These are phyloP conservation scores for Ovis canadensis DNA, from an alignment of 2,113 vertebrate genomes.

Conservation along the genomic window DNA sequence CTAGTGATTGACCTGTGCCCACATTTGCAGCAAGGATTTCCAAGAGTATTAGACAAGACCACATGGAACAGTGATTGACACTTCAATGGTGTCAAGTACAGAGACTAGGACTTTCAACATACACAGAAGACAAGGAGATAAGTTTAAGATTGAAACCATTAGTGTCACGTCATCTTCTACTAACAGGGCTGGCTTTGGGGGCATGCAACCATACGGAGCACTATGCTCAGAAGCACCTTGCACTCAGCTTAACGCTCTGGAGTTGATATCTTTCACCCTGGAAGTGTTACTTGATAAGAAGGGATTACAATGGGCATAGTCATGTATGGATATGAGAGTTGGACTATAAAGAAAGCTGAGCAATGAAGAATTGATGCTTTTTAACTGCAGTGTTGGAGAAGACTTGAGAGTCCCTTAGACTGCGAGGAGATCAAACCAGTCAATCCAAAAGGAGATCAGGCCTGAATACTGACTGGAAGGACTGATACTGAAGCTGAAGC, in stretches of 20 bases:
- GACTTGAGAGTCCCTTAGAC: not conserved
- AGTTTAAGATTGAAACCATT: not conserved
- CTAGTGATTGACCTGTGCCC: not conserved
- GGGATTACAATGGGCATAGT: not conserved
- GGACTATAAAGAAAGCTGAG: not conserved
- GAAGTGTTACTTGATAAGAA: too few species aligned
- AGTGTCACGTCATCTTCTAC: not conserved
- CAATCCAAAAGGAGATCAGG: not conserved
- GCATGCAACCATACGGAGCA: accelerated
- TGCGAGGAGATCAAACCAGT: not conserved
- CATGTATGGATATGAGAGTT: not conserved
- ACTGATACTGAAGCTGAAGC: not conserved
- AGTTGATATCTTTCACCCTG: not conserved
- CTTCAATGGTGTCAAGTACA: not conserved
- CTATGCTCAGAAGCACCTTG: not conserved
- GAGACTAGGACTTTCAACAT: not conserved
- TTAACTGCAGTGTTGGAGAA: not conserved
- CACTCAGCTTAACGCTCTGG: accelerated
- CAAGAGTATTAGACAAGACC: not conserved
- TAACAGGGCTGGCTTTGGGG: not conserved
- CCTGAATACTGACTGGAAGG: not conserved
- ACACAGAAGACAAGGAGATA: not conserved
- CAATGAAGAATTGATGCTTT: not conserved
- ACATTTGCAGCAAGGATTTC: not conserved
- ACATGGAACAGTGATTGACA: not conserved